Conservation (phyloP, 1,140 invertebrate species). For the Fragariocoptes setiger region DNA sequence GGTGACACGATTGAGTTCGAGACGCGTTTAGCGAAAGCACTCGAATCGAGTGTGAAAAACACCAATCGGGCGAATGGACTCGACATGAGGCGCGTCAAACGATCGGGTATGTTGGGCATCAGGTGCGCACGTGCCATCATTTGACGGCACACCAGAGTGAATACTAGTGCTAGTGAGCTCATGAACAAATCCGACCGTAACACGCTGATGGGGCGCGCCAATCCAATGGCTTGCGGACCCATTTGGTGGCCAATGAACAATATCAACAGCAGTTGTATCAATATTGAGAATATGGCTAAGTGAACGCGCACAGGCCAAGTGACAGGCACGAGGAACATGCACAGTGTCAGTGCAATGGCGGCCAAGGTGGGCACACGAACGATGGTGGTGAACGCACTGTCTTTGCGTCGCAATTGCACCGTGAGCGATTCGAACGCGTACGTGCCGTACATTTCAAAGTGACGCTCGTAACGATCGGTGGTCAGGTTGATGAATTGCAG, state of each 20-base stretch:
- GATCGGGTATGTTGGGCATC: neutral
- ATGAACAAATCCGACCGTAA: neutral
- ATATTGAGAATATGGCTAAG: neutral
- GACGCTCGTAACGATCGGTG: neutral
- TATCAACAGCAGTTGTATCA: neutral
- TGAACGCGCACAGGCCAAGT: neutral
- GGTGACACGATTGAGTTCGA: neutral
- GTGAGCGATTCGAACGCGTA: neutral
- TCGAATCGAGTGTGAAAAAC: neutral
- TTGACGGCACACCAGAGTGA: neutral
- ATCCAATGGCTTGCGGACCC: neutral
- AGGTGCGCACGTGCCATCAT: neutral
- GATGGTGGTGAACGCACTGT: neutral
- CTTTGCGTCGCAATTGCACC: neutral
- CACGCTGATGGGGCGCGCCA: neutral
- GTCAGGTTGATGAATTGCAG: neutral
- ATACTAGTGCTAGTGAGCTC: neutral
- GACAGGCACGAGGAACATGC: neutral
- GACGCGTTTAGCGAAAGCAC: neutral
- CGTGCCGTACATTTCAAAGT: neutral
- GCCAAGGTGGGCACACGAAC: neutral
- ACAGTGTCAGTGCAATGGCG: neutral
- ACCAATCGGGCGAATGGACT: neutral
- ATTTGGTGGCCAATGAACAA: neutral
- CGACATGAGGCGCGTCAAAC: neutral